Evolutionary conservation across 2,888 invertebrate genomes (phyloP), one percentile per base, ranked within the genome.

Genomic region (Thera britannica): DNA sequence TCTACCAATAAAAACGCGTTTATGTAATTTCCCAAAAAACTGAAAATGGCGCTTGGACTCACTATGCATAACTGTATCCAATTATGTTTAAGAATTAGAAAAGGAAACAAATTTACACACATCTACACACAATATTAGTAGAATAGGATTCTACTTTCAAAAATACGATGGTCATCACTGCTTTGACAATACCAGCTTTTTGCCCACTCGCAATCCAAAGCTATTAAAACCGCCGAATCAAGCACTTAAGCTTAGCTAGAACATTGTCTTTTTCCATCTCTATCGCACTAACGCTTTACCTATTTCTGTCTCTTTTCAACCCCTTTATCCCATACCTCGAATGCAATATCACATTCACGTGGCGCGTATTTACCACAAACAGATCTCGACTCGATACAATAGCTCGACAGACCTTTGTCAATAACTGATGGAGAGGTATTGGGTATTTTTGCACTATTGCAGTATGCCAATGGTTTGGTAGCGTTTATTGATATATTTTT

Each of bases 341-440:
- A 58, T 71, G 68, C 67, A 62, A 67, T 71, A 67, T 63, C 58
- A 61, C 57, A 75, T 70, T 71, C 77, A 73, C 69, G 75, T 73
- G 68, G 72, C 65, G 60, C 67, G 67, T 83, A 78, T 85, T 82
- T 82, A 76, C 64, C 68, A 68, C 83, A 82, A 80, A 84, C 81
- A 82, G 74, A 75, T 77, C 75, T 76, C 73, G 66, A 65, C 58
- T 65, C 72, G 74, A 72, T 68, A 83, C 81, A 82, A 83, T 83
- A 75, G 73, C 75, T 74, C 78, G 74, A 75, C 75, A 62, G 62
- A 72, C 68, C 78, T 76, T 72, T 75, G 77, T 78, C 76, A 75
- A 77, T 75, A 78, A 44, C 67, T 64, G 54, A 58, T 38, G 54
- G 56, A 68, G 67, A 70, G 70, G 60, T 59, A 64, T 64, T 68